A percentile compares a stretch with the other conserved stretches of the same genome.
Conservation (phyloP, 2,888 invertebrate species). For the Acrocyrtus sp. region DNA sequence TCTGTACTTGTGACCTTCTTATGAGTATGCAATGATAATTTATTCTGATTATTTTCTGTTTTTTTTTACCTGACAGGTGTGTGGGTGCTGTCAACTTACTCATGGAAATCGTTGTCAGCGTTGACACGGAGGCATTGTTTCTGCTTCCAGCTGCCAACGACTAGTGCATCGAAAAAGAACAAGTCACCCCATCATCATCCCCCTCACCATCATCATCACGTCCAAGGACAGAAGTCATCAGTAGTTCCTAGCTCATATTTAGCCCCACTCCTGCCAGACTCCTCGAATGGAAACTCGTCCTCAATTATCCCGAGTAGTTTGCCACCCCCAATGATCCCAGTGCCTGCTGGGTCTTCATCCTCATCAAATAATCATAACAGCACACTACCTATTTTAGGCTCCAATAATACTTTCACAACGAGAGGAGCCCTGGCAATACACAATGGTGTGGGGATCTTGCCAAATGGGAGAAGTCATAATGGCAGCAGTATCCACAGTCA, state of each 20-base stretch:
- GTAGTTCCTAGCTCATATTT: slow-evolving; percentile 43
- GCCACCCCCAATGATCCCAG: slow-evolving; percentile 45
- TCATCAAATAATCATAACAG: slow-evolving; percentile 51
- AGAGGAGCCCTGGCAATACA: slow-evolving; percentile 48
- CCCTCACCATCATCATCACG: slow-evolving; percentile 32
- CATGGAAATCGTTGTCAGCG: slow-evolving; percentile 56
- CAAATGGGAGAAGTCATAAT: slow-evolving; percentile 32
- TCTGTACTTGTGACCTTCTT: neutral
- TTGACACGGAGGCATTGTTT: slow-evolving; percentile 47
- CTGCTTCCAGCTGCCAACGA: slow-evolving; percentile 51
- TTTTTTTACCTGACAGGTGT: slow-evolving; percentile 56
- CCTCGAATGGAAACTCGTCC: slow-evolving; percentile 12
- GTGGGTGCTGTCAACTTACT: slow-evolving; percentile 61
- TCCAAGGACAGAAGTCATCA: slow-evolving; percentile 50
- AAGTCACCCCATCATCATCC: slow-evolving; percentile 23
- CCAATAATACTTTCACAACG: slow-evolving; percentile 54
- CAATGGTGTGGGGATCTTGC: slow-evolving; percentile 31
- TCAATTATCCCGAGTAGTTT: slow-evolving; percentile 25
- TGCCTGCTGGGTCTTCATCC: slow-evolving; percentile 41
- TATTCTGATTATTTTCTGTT: slow-evolving; percentile 13
- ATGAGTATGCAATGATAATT: neutral
- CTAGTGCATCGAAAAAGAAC: slow-evolving; percentile 24
- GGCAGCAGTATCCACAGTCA: slow-evolving; percentile 48
- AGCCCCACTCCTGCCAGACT: slow-evolving; percentile 41
- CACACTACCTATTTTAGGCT: slow-evolving; percentile 52